These are phyloP conservation scores for Drosophila nigromelanica DNA, from an alignment of 1,140 invertebrate species.

Conservation along the genomic window DNA sequence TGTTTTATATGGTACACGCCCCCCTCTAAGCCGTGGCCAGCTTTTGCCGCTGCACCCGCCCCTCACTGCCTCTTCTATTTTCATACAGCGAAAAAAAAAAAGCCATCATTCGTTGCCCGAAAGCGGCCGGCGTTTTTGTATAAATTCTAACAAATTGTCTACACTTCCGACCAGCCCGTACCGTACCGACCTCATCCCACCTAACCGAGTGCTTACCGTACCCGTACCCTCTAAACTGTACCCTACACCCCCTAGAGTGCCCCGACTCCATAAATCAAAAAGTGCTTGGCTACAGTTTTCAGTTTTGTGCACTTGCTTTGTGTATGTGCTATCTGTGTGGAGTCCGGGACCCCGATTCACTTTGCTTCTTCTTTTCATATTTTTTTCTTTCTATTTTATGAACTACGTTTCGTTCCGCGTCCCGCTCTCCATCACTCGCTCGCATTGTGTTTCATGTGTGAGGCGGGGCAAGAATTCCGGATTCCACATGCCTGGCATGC, in stretches of 20 bases:
- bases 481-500: conserved; percentile 73
- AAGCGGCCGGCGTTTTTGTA: conserved; percentile 74
- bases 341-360: conserved; percentile 24
- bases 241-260: neutral
- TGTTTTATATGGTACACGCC: conserved; percentile 60
- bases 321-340: conserved; percentile 47
- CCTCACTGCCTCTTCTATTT: neutral
- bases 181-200: conserved; percentile 10
- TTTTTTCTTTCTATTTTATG: conserved; percentile 60
- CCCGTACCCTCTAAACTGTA: neutral
- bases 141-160: conserved; percentile 82
- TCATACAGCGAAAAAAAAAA: conserved; percentile 7
- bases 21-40: neutral
- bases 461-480: conserved; percentile 42
- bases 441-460: conserved; percentile 13
- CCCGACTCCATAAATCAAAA: conserved; percentile 74
- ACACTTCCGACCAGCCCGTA: conserved; percentile 63
- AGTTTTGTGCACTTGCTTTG: conserved; percentile 77
- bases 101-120: conserved; percentile 40
- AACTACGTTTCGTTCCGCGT: conserved; percentile 30
- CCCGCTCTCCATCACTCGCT: neutral
- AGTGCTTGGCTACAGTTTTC: conserved; percentile 81
- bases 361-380: conserved; percentile 5
- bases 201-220: neutral
- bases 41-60: neutral